Percentiles rank a stretch among this genome's conserved stretches.
Evolutionary conservation across 2,113 vertebrate genomes (phyloP).

Genomic region (Triplophysa siluroides): DNA sequence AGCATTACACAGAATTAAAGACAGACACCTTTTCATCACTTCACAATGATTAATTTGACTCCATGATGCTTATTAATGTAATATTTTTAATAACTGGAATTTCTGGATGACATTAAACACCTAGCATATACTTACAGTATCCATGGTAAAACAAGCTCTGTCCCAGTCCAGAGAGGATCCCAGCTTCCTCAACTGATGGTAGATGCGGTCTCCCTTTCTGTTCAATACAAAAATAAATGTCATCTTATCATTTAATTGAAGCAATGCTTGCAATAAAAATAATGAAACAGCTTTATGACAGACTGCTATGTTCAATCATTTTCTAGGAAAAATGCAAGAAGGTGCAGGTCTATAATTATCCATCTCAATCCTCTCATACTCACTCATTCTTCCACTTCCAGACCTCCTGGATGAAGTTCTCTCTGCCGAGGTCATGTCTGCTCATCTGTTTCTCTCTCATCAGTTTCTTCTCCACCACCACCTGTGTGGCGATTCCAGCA

Average conservation of each 20-base stretch:
- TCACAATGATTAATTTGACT: not conserved
- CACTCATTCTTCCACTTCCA: conserved; percentile 94
- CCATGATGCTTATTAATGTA: not conserved
- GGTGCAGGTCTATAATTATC: not conserved
- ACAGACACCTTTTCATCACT: not conserved
- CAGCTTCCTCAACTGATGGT: conserved; percentile 88
- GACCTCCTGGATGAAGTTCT: conserved; percentile 83
- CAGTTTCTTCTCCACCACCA: conserved; percentile 91
- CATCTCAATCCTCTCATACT: conserved; percentile 62
- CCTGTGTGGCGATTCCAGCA: conserved; percentile 91
- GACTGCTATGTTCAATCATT: no score
- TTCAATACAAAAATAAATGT: not conserved
- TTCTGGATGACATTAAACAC: not conserved
- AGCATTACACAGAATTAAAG: not conserved
- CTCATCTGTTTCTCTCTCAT: conserved; percentile 80
- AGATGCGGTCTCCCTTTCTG: conserved; percentile 91
- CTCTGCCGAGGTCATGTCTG: conserved; percentile 86
- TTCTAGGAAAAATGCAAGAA: no score
- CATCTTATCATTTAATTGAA: not conserved
- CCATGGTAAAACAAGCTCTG: conserved; percentile 94
- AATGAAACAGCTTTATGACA: no score
- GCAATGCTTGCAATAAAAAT: not conserved
- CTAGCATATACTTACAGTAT: conserved; percentile 71
- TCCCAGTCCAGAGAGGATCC: conserved; percentile 92
- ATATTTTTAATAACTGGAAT: not conserved